These are phyloP conservation scores for Cylas formicarius DNA, from an alignment of 1,140 invertebrate genomes.

Conservation along the genomic window DNA sequence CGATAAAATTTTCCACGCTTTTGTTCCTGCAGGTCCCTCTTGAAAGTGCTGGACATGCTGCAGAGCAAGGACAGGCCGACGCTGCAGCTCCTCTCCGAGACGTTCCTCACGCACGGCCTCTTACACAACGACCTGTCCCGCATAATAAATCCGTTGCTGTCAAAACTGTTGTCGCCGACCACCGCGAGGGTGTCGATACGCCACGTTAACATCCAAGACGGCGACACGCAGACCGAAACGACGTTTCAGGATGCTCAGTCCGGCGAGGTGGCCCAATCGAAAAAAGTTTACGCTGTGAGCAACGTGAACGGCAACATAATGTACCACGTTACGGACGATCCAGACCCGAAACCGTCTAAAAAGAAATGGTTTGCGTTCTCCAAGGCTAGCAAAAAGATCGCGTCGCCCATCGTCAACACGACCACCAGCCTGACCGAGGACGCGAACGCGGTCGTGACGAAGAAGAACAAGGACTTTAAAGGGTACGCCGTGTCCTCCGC, in stretches of 20 bases:
- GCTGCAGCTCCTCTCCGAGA: constrained; percentile 62
- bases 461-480: constrained; percentile 40
- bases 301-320: constrained; percentile 80
- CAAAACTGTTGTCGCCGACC: constrained; percentile 71
- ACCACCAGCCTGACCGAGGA: constrained; percentile 37
- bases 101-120: constrained; percentile 66
- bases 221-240: constrained; percentile 45
- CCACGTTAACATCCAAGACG: constrained; percentile 70
- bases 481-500: constrained; percentile 28
- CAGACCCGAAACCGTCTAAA: constrained; percentile 35
- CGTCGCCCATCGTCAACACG: constrained; percentile 33
- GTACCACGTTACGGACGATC: constrained; percentile 61
- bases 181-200: constrained; percentile 81
- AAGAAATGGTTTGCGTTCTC: constrained; percentile 39
- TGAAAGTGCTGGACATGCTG: constrained; percentile 73
- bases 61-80: constrained; percentile 58
- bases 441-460: constrained; percentile 33
- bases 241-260: constrained; percentile 40
- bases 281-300: constrained; percentile 77
- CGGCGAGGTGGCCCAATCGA: constrained; percentile 45
- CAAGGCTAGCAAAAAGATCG: constrained; percentile 34
- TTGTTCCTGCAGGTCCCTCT: constrained; percentile 56
- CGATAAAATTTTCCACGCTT: too few relatives aligned
- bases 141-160: constrained; percentile 71
- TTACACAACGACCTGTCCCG: constrained; percentile 70